Conservation (phyloP, 2,888 invertebrate species). For the Sminthurides aquaticus region DNA sequence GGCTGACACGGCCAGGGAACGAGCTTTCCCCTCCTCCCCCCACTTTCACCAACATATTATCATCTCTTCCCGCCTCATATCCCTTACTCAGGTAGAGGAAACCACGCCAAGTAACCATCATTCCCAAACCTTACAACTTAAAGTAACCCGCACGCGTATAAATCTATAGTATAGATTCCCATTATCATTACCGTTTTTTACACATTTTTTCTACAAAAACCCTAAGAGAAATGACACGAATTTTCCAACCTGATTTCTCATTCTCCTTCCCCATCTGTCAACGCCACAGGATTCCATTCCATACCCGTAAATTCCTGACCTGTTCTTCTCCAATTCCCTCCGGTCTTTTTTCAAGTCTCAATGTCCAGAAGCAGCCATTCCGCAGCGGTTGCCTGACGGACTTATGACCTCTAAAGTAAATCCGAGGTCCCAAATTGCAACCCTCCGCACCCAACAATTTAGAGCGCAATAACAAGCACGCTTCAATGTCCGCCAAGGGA, state of each 20-base stretch:
- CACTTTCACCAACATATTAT: not conserved
- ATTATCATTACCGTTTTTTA: conserved; percentile 2
- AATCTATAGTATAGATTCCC: not conserved
- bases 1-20: not conserved
- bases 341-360: not conserved
- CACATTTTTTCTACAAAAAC: not conserved
- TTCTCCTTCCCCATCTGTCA: too few relatives aligned
- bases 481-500: not conserved
- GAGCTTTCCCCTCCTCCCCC: not conserved
- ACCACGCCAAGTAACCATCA: not conserved
- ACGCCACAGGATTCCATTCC: too few relatives aligned
- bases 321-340: not conserved
- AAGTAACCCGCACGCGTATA: not conserved
- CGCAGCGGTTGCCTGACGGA: not conserved
- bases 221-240: not conserved
- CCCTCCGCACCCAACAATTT: not conserved
- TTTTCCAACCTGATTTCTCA: not conserved
- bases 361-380: too few relatives aligned
- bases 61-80: not conserved
- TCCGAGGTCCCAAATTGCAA: not conserved
- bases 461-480: not conserved
- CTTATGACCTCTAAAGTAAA: not conserved
- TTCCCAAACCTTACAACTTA: conserved; percentile 4
- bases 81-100: not conserved
- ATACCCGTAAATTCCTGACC: too few relatives aligned